These are phyloP conservation scores for Luperina testacea DNA, from an alignment of 2,888 invertebrate species.

Conservation along the genomic window DNA sequence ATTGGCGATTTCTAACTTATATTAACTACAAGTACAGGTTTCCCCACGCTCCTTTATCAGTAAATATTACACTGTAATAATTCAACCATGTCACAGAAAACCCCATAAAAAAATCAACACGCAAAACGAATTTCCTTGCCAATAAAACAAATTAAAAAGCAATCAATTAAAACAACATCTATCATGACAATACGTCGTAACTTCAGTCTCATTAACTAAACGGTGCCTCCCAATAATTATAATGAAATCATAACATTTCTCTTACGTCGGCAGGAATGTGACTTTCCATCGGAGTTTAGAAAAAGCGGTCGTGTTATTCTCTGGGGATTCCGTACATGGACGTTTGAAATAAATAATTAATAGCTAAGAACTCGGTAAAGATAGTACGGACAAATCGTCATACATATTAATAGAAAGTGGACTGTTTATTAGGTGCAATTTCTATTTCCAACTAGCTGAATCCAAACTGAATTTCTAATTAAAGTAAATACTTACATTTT, in stretches of 20 bases:
- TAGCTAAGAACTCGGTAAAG: not conserved
- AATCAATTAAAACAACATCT: slow-evolving; percentile 67
- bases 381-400: not conserved
- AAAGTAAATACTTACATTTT: not conserved
- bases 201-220: slow-evolving; percentile 70
- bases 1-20: not conserved
- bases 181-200: slow-evolving; percentile 74
- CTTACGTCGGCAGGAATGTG: slow-evolving; percentile 66
- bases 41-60: not conserved
- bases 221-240: slow-evolving; percentile 75
- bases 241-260: slow-evolving; percentile 66
- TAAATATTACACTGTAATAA: not conserved
- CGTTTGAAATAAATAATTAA: slow-evolving; percentile 29
- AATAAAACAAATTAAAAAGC: slow-evolving; percentile 69
- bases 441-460: not conserved
- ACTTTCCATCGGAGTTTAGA: slow-evolving; percentile 73
- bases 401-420: not conserved
- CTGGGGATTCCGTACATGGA: slow-evolving; percentile 60
- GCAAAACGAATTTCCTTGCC: slow-evolving; percentile 61
- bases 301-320: slow-evolving; percentile 38
- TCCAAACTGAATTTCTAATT: not conserved
- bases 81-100: slow-evolving; percentile 14
- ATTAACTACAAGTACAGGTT: not conserved
- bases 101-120: slow-evolving; percentile 54
- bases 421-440: not conserved